Evolutionary conservation across 2,113 vertebrate genomes (phyloP).

Genomic region (Pelobates fuscus): DNA sequence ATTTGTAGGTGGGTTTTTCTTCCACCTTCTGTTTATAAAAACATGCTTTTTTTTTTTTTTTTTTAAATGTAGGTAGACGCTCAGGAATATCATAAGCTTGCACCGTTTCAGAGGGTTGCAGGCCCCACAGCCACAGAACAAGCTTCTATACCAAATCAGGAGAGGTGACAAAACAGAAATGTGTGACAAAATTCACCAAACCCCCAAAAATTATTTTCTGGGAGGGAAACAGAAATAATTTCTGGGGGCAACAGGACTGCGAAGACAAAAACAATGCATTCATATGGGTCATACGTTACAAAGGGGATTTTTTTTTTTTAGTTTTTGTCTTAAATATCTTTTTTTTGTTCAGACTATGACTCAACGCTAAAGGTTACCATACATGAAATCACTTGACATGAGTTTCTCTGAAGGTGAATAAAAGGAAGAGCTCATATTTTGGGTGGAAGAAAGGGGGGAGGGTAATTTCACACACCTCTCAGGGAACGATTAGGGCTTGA

Average conservation of each 20-base stretch:
- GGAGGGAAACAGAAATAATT: constrained; percentile 82
- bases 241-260: constrained; percentile 69
- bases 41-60: constrained; percentile 65
- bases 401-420: constrained; percentile 63
- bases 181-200: constrained; percentile 62
- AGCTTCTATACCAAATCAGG: constrained; percentile 17
- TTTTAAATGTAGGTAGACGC: constrained; percentile 47
- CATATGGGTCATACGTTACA: constrained; percentile 45
- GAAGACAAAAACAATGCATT: constrained; percentile 18
- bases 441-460: constrained; percentile 52
- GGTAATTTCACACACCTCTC: constrained; percentile 52
- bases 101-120: constrained; percentile 37
- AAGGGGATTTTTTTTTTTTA: constrained; percentile 37
- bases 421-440: constrained; percentile 74
- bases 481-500: constrained; percentile 54
- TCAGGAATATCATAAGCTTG: constrained; percentile 12
- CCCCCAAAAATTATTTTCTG: constrained; percentile 79
- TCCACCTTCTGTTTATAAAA: constrained; percentile 59
- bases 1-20: constrained; percentile 47
- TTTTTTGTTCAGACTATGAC: constrained; percentile 63
- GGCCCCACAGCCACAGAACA: constrained; percentile 21
- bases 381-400: constrained; percentile 61
- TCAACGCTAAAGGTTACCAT: constrained; percentile 62
- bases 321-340: constrained; percentile 12
- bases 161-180: constrained; percentile 14